Evolutionary conservation across 2,888 invertebrate genomes (phyloP), one percentile per base, ranked within the genome.

Genomic region (Theretra japonica): DNA sequence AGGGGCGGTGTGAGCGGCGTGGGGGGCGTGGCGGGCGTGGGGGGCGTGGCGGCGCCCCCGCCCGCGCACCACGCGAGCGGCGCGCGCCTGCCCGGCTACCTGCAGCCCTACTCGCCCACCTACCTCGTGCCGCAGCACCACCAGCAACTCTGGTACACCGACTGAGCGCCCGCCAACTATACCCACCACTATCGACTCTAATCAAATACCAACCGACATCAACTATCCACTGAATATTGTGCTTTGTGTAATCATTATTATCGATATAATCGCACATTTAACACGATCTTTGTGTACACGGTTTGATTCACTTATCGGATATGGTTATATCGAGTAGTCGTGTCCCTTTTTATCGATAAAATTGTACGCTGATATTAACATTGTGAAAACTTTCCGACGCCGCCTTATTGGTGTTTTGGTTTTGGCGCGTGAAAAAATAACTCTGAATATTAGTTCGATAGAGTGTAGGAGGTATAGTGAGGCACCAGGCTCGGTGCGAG

Each of bases 61-160:
- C 98, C 98, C 15, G 98, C 98, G 25, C 98, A 97, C 91, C 97
- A 97, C 94, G 96, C 96, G 80, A 96, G 96, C 83, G 97, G 97
- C 60, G 90, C 90, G 74, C 91, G 95, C 57, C 87, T 94, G 80
- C 92, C 92, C 72, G 89, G 90, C 83, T 94, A 95, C 91, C 89
- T 94, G 82, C 94, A 94, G 87, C 93, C 93, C 72, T 93, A 94
- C 86, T 91, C 92, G 72, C 94, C 93, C 81, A 93, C 94, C 4
- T 94, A 91, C 86, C 91, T 94, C 6, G 93, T 94, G 81, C 93
- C 84, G 77, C 86, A 83, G 73, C 90, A 88, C 75, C 91, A 77
- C 95, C 97, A 75, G 92, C 97, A 83, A 96, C 95, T 97, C 76
- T 97, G 97, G 96, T 97, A 97, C 93, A 96, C 97, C 75, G 97